Evolutionary conservation across 2,888 invertebrate species (phyloP), one percentile per base, ranked within the genome.

Genomic region (Conchocele bisecta): DNA sequence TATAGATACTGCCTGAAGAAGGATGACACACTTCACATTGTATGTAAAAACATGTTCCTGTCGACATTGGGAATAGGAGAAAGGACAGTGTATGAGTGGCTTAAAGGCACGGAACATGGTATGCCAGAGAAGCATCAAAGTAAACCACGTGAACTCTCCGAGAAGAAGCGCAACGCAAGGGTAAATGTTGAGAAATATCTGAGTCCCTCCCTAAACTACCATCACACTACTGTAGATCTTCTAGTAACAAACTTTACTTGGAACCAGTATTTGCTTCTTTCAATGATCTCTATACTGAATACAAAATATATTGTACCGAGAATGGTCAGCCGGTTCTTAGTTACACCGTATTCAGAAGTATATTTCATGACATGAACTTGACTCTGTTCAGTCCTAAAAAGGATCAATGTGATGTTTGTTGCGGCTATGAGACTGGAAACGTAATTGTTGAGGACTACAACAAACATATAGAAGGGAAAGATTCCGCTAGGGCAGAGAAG

Each of bases 341-440:
- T 22, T 13, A 31, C 20, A 31, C 15, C 13, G 13, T 22, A n/a
- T 71, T 78, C 39, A 22, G 20, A 24, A 42, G 46, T 13, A 15
- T 72, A n/a, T 69, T 79, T 37, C 31, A 64, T n/a, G 58, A 65
- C 33, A 44, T 44, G 58, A 70, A 75, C 35, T 31, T 75, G 3
- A 44, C 63, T 22, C 31, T 75, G 7, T 75, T 58, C 56, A 24
- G 29, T 4, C 72, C 69, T 3, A 71, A 64, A 31, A 79, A 75
- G 35, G 75, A 79, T 53, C 70, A 67, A 22, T 74, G 73, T 59
- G 73, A 79, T 53, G 41, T 57, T 41, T 76, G 75, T 37, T 58
- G 59, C 61, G 70, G 53, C 3, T 51, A 57, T 44, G 59, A 75
- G 39, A 29, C 64, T n/a, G 59, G 59, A 15, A 79, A 56, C 48